Base-by-base conservation (phyloP, 1,140 invertebrate species). In the Gerris buenoi region DNA sequence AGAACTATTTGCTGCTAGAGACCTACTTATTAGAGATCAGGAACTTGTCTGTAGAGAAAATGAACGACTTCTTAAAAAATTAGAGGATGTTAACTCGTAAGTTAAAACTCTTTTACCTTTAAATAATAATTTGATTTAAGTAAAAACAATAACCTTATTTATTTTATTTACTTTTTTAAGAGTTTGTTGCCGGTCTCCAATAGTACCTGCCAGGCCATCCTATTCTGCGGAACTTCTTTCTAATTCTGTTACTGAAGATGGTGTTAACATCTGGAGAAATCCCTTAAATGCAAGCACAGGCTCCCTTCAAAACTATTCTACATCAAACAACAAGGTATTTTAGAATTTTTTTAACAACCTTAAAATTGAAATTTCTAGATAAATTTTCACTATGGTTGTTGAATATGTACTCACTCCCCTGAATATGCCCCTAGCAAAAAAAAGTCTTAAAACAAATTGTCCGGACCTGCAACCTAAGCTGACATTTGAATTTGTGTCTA, bases 21-120 rank as follows among this genome's bases (percentile, higher is more conserved):
- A 95, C 71, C 81, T 87, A 57, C 79, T 95, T 26, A 81, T 93
- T 61, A 77, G 91, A 56, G 93, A 97, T 74, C 92, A 95, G 73
- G 92, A 96, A 75, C 75, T 91, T 2, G 86, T 96, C 14, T 93
- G 90, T 73, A 79, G 89, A 67, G 93, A 97, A 75, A 96, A 96
- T 74, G 93, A 96, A 76, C 78, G 89, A 26, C 79, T 97, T 23
- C 76, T 91, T 22, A 89, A 88, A 72, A 92, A 93, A 79, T 77
- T 96, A 15, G 91, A 95, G 76, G 89, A 92, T 76, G 86, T 90
- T 18, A 90, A 90, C 75, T 85, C 84, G 88, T 90, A 79, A 85
- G 86, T 84, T 26, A 46, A 25, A 66, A 29, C 27, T 63, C 3
- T 58, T 56, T 25, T 60, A n/a, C n/a, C n/a, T n/a, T n/a, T n/a